Percentiles rank a stretch among this genome's conserved stretches.
Evolutionary conservation across 1,140 invertebrate genomes (phyloP).

Genomic region (Orius laevigatus): DNA sequence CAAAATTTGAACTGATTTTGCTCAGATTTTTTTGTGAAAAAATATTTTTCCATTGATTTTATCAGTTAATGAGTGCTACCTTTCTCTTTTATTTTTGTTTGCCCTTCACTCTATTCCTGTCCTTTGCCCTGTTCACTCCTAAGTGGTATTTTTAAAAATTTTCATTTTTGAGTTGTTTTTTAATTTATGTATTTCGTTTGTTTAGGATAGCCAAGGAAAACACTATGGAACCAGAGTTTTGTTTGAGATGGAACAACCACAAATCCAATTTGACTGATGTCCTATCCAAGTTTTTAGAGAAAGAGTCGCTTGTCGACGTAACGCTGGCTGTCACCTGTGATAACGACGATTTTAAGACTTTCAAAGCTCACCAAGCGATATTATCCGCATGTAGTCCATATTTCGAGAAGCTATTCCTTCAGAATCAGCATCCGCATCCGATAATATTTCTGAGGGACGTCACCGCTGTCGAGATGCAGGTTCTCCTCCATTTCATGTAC

Average conservation of each 20-base stretch:
- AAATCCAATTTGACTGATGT: slow-evolving; percentile 76
- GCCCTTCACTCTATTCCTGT: no score
- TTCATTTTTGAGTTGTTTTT: no score
- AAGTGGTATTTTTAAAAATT: no score
- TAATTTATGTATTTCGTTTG: not conserved
- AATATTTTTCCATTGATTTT: no score
- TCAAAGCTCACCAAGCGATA: slow-evolving; percentile 86
- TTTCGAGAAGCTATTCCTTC: slow-evolving; percentile 83
- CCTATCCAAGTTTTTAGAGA: slow-evolving; percentile 63
- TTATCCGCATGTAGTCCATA: slow-evolving; percentile 86
- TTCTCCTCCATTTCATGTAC: slow-evolving; percentile 78
- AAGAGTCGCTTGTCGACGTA: slow-evolving; percentile 78
- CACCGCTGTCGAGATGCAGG: slow-evolving; percentile 70
- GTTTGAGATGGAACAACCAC: slow-evolving; percentile 88
- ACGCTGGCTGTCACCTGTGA: slow-evolving; percentile 70
- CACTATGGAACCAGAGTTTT: slow-evolving; percentile 80
- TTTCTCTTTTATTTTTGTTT: no score
- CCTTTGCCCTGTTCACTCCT: no score
- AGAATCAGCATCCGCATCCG: slow-evolving; percentile 78
- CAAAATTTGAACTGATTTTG: no score
- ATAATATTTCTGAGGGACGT: slow-evolving; percentile 86
- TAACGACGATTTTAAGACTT: slow-evolving; percentile 41
- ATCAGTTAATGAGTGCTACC: no score
- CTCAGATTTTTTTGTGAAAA: no score
- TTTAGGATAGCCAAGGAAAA: slow-evolving; percentile 13